Evolutionary conservation across 2,113 vertebrate species (phyloP), one percentile per base, ranked within the genome.

Genomic region (Cacatua alba): DNA sequence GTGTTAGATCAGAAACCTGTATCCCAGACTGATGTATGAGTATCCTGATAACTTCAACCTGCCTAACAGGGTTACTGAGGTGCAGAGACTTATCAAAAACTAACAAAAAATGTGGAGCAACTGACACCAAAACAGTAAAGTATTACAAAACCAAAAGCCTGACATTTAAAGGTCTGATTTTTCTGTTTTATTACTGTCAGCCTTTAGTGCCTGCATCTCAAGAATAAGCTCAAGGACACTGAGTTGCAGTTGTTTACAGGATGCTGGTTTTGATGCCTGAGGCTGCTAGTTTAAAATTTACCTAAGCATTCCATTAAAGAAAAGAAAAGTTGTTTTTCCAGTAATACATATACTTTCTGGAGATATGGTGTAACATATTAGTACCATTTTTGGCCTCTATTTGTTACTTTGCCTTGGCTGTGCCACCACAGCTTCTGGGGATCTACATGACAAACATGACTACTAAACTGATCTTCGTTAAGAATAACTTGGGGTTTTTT

Each of bases 401-500:
- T 77, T n/a, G 2, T 76, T 48, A 15, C 24, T 92, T 67, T 70
- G 18, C 25, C 17, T 84, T 59, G 41, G 28, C 41, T 80, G 60
- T 53, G 55, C 23, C 28, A 33, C 28, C 19, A 35, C n/a, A 41
- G 11, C 8, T 78, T 72, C 49, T 67, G 49, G 25, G 6, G 3
- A 46, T 28, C 21, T 75, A 37, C 21, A 41, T 6, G 65, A 46
- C 4, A 49, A 92, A 28, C 8, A 10, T 2, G 3, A 55, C 25
- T 55, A 13, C 18, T 60, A 19, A 87, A 35, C 14, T n/a, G 8
- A 63, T 31, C 14, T 64, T 88, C 2, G 5, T 37, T 39, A 70
- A 67, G 20, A 48, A 21, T 29, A 55, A 33, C 6, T 85, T 0
- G 1, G 41, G 0, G 0, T 15, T 0, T 0, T n/a, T 25, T 72